phyloP scores from a whole-genome alignment of 2,113 vertebrate genomes.

The Onychostoma macrolepis region DNA sequence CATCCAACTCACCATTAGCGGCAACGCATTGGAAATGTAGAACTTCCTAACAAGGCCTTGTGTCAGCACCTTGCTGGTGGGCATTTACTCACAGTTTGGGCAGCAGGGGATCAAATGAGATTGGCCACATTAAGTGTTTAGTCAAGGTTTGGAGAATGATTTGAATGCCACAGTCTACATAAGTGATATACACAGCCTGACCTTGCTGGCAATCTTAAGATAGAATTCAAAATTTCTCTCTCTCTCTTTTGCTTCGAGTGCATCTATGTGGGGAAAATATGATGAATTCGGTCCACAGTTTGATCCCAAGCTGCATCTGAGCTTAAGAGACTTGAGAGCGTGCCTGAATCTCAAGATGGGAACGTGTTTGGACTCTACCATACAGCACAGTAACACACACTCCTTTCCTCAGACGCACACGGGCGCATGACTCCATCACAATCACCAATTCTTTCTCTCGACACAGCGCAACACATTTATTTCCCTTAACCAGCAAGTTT shows the following conservation, averaged over 20 bases:
- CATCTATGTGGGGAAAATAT: conserved; percentile 20
- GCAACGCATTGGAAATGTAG: conserved; percentile 15
- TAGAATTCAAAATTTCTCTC: conserved; percentile 40
- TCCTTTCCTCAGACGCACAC: conserved; percentile 10
- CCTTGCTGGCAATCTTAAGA: conserved; percentile 51
- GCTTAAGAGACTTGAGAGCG: conserved; percentile 33
- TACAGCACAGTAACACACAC: neutral
- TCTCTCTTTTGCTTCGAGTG: neutral
- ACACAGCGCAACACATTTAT: conserved; percentile 6
- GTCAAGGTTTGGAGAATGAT: conserved; percentile 49
- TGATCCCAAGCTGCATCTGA: conserved; percentile 34
- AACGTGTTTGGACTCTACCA: conserved; percentile 1
- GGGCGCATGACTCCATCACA: neutral
- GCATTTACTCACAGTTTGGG: conserved; percentile 43
- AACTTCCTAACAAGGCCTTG: conserved; percentile 24
- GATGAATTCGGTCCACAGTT: conserved; percentile 33
- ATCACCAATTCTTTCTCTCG: neutral
- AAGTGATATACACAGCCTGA: conserved; percentile 48
- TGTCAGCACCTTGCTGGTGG: conserved; percentile 5
- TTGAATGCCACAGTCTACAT: conserved; percentile 30
- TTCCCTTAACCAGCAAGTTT: conserved; percentile 10
- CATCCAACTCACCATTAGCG: conserved; percentile 26
- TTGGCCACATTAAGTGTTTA: conserved; percentile 45
- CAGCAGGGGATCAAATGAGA: conserved; percentile 40
- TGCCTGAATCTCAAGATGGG: conserved; percentile 9